Conservation (phyloP, 2,888 invertebrate genomes). For the Apodemia mormo region DNA sequence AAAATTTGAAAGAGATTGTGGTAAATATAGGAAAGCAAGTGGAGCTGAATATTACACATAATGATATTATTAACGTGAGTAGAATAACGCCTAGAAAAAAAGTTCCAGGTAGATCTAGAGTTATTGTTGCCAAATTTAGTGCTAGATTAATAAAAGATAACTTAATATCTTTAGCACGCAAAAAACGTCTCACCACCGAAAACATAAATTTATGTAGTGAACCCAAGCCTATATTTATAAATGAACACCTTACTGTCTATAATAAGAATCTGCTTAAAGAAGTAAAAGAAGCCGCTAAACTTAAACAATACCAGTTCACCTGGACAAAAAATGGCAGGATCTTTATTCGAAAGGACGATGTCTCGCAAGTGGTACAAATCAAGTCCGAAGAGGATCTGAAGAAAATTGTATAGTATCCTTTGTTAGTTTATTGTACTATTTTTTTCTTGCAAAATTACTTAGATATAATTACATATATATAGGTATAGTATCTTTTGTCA, state of each 20-base stretch:
- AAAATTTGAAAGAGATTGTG: not conserved
- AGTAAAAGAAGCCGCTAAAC: not conserved
- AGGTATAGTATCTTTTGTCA: not conserved
- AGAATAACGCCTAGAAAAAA: not conserved
- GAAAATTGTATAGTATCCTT: not conserved
- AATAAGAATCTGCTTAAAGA: not conserved
- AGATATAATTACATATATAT: too few relatives aligned
- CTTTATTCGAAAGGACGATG: slow-evolving; percentile 6
- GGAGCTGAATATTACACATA: not conserved
- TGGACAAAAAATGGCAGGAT: slow-evolving; percentile 1
- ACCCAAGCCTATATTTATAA: not conserved
- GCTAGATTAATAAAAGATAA: not conserved
- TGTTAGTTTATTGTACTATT: not conserved
- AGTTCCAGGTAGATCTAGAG: not conserved
- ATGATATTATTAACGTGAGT: not conserved
- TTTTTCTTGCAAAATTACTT: too few relatives aligned
- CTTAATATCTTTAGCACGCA: not conserved
- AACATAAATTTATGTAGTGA: not conserved
- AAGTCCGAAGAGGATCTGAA: not conserved
- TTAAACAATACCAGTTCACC: not conserved
- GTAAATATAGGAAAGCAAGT: not conserved
- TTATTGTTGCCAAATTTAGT: not conserved
- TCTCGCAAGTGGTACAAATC: not conserved
- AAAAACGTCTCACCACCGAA: not conserved
- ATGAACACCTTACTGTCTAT: not conserved